These are phyloP conservation scores for Hydropsyche tenuis DNA, from an alignment of 1,140 invertebrate species.

Conservation along the genomic window DNA sequence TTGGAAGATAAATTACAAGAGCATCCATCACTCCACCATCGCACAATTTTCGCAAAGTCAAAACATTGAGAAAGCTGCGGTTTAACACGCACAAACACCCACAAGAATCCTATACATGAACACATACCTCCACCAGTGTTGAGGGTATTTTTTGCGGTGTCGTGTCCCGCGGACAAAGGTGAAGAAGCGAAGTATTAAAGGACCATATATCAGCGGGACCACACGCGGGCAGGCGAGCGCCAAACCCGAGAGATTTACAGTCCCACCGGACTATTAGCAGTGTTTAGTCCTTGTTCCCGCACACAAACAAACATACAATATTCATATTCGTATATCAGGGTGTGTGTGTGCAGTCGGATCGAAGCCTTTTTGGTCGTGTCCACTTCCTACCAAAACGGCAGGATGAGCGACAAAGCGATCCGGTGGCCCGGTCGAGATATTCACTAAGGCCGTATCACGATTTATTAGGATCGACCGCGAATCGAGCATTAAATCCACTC, in stretches of 20 bases:
- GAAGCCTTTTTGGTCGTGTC: background rate
- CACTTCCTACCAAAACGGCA: too few relatives aligned
- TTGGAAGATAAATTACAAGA: too few relatives aligned
- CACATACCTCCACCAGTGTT: background rate
- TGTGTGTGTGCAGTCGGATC: background rate
- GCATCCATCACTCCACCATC: too few relatives aligned
- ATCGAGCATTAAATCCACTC: too few relatives aligned
- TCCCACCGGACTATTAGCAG: constrained; percentile 44
- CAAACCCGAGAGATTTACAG: constrained; percentile 46
- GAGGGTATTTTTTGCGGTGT: constrained; percentile 17
- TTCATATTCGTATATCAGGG: too few relatives aligned
- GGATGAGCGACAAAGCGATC: too few relatives aligned
- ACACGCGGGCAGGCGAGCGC: constrained; percentile 42
- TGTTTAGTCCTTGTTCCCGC: constrained; percentile 42
- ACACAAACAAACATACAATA: background rate
- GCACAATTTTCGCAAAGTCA: too few relatives aligned
- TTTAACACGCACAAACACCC: too few relatives aligned
- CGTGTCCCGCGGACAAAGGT: constrained; percentile 23
- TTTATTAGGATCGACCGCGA: too few relatives aligned
- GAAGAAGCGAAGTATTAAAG: constrained; percentile 39
- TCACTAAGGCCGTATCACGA: too few relatives aligned
- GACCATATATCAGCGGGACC: constrained; percentile 46
- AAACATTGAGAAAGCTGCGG: too few relatives aligned
- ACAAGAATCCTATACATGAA: background rate
- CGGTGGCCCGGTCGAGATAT: too few relatives aligned